Conservation (phyloP, 2,888 invertebrate species). For the Nysson spinosus region DNA sequence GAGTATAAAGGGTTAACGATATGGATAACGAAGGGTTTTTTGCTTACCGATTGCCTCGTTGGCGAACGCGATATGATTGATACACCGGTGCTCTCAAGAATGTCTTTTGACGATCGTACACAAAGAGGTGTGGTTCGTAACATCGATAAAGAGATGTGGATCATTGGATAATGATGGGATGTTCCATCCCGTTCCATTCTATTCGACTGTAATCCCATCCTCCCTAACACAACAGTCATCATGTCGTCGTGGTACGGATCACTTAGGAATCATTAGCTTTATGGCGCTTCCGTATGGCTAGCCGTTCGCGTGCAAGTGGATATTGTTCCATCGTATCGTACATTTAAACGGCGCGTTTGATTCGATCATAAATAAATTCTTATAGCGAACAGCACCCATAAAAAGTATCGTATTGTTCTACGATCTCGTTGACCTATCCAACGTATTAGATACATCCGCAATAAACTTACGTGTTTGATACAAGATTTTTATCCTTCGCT, state of each 20-base stretch:
- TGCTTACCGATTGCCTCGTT: too few species aligned
- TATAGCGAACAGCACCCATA: too few species aligned
- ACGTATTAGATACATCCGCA: too few species aligned
- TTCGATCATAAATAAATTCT: not conserved
- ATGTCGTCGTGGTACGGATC: slow-evolving; percentile 64
- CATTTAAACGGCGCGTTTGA: slow-evolving; percentile 4
- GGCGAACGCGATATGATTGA: too few species aligned
- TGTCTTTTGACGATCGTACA: too few species aligned
- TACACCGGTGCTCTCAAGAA: too few species aligned
- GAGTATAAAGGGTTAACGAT: too few species aligned
- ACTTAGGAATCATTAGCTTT: slow-evolving; percentile 65
- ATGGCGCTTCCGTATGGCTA: slow-evolving; percentile 63
- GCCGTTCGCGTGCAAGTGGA: slow-evolving; percentile 55
- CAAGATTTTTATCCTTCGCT: too few species aligned
- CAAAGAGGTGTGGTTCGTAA: slow-evolving; percentile 50
- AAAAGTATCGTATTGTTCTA: too few species aligned
- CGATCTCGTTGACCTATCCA: too few species aligned
- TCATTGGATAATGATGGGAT: slow-evolving; percentile 75
- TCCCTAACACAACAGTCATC: slow-evolving; percentile 62
- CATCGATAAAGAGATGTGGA: slow-evolving; percentile 64
- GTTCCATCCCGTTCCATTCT: slow-evolving; percentile 67
- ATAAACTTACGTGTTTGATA: too few species aligned
- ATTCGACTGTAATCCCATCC: slow-evolving; percentile 66
- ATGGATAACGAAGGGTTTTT: too few species aligned
- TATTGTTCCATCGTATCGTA: slow-evolving; percentile 26